Base-by-base conservation (phyloP, 2,113 vertebrate genomes). In the Stegostoma tigrinum region DNA sequence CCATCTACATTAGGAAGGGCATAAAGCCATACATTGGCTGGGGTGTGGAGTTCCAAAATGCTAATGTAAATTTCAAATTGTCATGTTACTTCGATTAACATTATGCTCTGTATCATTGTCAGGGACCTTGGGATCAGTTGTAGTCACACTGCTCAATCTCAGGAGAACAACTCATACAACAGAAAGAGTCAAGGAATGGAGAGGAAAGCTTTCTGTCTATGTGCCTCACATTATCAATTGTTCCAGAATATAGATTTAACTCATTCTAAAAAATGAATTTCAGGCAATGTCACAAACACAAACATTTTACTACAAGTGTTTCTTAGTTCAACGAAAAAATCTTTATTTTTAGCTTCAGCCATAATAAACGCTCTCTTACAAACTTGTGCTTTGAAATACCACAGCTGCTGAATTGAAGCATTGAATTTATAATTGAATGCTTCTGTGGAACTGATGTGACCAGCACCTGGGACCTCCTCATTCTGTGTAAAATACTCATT, bases 401-500 rank as follows among this genome's bases (percentile, higher is more conserved):
- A 21, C 85, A 45, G 83, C 66, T 90, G 95, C 66, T 19, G 80
- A 90, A 96, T 23, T 89, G 21, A 87, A 68, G 64, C 80, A 90
- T 30, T 45, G 45, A 90, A 42, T 87, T 87, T 42, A 67, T 66
- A 96, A 96, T 45, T 67, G 95, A 87, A 64, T 38, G 78, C 45
- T 96, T 96, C 95, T 67, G 66, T 85, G 80, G 85, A 95, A 64
- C 23, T 67, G 55, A 70, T 24, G 64, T 45, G 67, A 48, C 85
- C 23, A 67, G 42, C 64, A 96, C 85, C 85, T 96, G 85, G 24
- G 64, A 67, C 95, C 95, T 96, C 23, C 8, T 42, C 45, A 52
- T 96, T 64, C 95, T 72, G 66, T 23, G 64, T 38, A 87, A 75
- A 80, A 95, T 52, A n/a, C 85, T 68, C n/a, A 87, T 87, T 96